Base-by-base conservation (phyloP, 2,113 vertebrate species). In the Podilymbus podiceps region DNA sequence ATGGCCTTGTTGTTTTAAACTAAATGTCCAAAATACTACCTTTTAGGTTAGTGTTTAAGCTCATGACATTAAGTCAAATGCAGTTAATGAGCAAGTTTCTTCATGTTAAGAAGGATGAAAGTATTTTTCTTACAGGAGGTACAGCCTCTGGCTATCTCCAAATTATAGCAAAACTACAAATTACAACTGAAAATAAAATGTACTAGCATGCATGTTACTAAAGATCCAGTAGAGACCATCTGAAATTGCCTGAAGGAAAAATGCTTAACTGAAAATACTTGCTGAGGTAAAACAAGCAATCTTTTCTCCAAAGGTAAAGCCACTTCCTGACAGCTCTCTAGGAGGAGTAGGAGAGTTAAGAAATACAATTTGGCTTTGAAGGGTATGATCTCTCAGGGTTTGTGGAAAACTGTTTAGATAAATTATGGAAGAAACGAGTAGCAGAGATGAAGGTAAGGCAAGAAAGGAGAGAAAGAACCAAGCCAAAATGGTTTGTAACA, bases 91-190 rank as follows among this genome's bases (percentile, higher is more conserved):
- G 72, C 78, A 91, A 95, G 84, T 69, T 90, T 33, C 71, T 72
- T 78, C 81, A 49, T 3, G 71, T 78, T 93, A 95, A 79, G 56
- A 27, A 89, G 47, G 59, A 84, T 44, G 47, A 84, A 85, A 93
- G 90, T 47, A 46, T 35, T 83, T 87, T 79, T 94, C 62, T 75
- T 76, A 56, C 28, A 85, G 53, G 64, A 94, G 62, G 63, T 64
- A 90, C 47, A 80, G 95, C 58, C 89, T 94, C 85, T 90, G 78
- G 91, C 68, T 85, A 94, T 27, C 62, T 90, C 66, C 88, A 85
- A 90, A 69, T 68, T 64, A 90, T 3, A 85, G 50, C 19, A 94
- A 95, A 97, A 92, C 84, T 89, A 91, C 77, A 93, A 95, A 74
- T 73, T 84, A 84, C 33, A 82, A 73, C 44, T 89, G 74, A 60